phyloP scores from a whole-genome alignment of 2,113 vertebrate species.

The Tenrec ecaudatus region DNA sequence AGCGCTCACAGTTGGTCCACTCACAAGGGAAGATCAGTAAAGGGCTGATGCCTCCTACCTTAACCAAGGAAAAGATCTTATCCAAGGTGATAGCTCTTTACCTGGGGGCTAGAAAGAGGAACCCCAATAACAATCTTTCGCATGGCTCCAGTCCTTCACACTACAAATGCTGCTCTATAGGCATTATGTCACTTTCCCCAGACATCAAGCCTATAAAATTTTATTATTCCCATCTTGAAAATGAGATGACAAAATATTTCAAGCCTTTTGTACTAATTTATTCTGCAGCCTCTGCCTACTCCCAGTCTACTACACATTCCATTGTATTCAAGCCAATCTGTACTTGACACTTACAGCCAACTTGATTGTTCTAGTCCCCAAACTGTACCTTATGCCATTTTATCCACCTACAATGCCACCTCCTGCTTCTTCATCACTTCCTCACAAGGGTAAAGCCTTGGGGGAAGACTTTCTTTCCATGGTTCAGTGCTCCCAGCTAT shows the following conservation, averaged over 20 bases:
- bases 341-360: neutral
- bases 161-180: constrained; percentile 47
- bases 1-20: neutral
- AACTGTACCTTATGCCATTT: neutral
- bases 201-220: constrained; percentile 56
- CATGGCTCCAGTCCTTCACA: constrained; percentile 30
- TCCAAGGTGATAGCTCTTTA: neutral
- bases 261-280: constrained; percentile 22
- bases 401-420: neutral
- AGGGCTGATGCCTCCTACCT: neutral
- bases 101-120: neutral
- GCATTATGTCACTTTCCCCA: constrained; percentile 64
- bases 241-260: constrained; percentile 51
- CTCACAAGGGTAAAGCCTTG: neutral
- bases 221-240: constrained; percentile 55
- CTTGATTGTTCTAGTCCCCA: neutral
- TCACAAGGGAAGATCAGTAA: neutral
- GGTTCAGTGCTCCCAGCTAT: neutral
- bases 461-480: neutral
- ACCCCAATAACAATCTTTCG: constrained; percentile 43
- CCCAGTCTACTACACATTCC: neutral
- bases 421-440: neutral
- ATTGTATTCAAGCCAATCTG: neutral
- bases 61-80: constrained; percentile 3
- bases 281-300: neutral